These are phyloP conservation scores for Tetramorium simillimum DNA, from an alignment of 1,140 invertebrate genomes.

Conservation along the genomic window DNA sequence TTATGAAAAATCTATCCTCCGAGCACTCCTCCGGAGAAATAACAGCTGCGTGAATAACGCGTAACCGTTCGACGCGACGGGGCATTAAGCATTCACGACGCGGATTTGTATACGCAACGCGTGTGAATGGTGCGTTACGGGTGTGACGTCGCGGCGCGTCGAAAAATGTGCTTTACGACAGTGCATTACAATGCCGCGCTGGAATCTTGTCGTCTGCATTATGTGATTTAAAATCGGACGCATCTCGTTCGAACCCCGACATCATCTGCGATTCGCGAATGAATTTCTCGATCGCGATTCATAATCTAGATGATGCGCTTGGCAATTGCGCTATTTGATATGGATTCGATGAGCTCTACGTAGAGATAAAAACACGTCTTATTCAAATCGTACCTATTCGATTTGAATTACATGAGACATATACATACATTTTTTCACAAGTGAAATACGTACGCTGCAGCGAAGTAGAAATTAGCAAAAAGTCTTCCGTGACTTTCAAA, in stretches of 20 bases:
- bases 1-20: background rate
- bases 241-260: slow-evolving; percentile 23
- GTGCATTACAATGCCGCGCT: slow-evolving; percentile 48
- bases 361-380: background rate
- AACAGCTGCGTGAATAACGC: slow-evolving; percentile 15
- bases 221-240: slow-evolving; percentile 75
- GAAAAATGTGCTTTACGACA: slow-evolving; percentile 70
- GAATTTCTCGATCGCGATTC: slow-evolving; percentile 50
- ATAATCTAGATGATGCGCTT: background rate
- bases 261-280: slow-evolving; percentile 18
- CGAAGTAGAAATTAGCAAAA: background rate
- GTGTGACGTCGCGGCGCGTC: slow-evolving; percentile 38
- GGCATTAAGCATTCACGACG: slow-evolving; percentile 67
- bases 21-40: background rate
- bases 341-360: background rate
- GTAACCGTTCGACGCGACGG: background rate
- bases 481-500: slow-evolving; percentile 1
- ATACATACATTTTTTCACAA: background rate
- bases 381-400: background rate
- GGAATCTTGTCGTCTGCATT: slow-evolving; percentile 62
- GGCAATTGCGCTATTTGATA: background rate
- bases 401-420: background rate
- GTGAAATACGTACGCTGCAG: background rate
- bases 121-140: slow-evolving; percentile 50
- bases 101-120: slow-evolving; percentile 69